These are phyloP conservation scores for Oceanodroma leucorhoa DNA, from an alignment of 2,797 vertebrate genomes.

Conservation along the genomic window DNA sequence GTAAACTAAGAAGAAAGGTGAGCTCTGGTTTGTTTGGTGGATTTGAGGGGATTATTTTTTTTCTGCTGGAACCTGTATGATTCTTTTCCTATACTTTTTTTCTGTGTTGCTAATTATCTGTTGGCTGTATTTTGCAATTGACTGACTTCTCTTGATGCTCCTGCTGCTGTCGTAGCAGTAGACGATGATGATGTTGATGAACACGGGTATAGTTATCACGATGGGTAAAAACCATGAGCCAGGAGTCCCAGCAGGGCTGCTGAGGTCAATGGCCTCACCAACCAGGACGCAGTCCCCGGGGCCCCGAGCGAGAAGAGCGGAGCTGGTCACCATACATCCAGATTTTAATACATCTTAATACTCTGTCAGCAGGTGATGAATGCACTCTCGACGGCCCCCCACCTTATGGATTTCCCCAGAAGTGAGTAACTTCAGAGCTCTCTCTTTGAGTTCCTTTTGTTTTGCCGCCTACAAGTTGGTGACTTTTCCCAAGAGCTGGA, in stretches of 20 bases:
- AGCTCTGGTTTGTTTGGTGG: background rate
- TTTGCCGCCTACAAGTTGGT: constrained; percentile 73
- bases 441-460: background rate
- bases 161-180: background rate
- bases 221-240: background rate
- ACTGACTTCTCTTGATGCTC: background rate
- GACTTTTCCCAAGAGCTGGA: constrained; percentile 82
- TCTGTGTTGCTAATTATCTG: background rate
- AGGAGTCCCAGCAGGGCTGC: background rate
- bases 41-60: background rate
- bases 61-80: background rate
- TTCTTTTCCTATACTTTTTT: background rate
- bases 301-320: fast-evolving
- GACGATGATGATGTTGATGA: background rate
- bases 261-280: background rate
- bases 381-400: background rate
- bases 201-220: background rate
- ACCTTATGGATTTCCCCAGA: background rate
- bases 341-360: background rate
- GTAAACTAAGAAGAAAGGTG: constrained; percentile 81
- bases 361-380: background rate
- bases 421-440: background rate
- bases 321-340: background rate
- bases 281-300: background rate
- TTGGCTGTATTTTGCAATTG: background rate